A percentile compares a stretch with the other conserved stretches of the same genome.
Evolutionary conservation across 2,888 invertebrate species (phyloP).

Genomic region (Drosophila paranaensis): DNA sequence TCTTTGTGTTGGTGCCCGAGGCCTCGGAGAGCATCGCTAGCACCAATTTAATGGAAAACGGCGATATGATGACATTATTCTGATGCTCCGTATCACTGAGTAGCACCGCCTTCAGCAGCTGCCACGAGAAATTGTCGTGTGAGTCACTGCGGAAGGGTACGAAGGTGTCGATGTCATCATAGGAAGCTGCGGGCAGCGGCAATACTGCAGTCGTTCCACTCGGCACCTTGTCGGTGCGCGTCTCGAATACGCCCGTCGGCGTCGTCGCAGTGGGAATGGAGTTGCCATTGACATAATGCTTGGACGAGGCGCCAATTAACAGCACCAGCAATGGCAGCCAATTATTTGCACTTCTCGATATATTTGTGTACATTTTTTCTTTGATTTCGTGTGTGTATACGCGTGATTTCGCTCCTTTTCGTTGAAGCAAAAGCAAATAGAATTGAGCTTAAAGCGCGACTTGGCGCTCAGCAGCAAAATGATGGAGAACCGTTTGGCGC

Average conservation of each 20-base stretch:
- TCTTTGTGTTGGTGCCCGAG: constrained; percentile 85
- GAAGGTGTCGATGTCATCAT: constrained; percentile 78
- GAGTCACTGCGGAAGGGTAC: constrained; percentile 82
- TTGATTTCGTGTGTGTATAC: constrained; percentile 28
- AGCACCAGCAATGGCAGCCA: constrained; percentile 29
- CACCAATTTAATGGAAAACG: constrained; percentile 90
- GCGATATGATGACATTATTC: constrained; percentile 90
- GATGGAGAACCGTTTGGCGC: constrained; percentile 61
- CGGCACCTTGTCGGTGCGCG: constrained; percentile 59
- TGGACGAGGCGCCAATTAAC: constrained; percentile 11
- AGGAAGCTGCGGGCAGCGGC: constrained; percentile 29
- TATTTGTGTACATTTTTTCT: constrained; percentile 42
- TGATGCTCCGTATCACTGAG: constrained; percentile 59
- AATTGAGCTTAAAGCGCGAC: constrained; percentile 46
- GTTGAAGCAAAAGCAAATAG: constrained; percentile 18
- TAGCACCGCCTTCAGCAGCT: constrained; percentile 86
- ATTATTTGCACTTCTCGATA: constrained; percentile 37
- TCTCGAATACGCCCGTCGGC: constrained; percentile 70
- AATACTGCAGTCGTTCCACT: constrained; percentile 15
- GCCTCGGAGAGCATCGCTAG: constrained; percentile 91
- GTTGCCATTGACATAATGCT: constrained; percentile 42
- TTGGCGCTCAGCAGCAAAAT: constrained; percentile 31
- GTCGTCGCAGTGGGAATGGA: constrained; percentile 60
- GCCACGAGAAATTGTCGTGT: constrained; percentile 89
- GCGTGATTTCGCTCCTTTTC: constrained; percentile 38